phyloP scores from a whole-genome alignment of 2,113 vertebrate species.

The Megaptera novaeangliae region DNA sequence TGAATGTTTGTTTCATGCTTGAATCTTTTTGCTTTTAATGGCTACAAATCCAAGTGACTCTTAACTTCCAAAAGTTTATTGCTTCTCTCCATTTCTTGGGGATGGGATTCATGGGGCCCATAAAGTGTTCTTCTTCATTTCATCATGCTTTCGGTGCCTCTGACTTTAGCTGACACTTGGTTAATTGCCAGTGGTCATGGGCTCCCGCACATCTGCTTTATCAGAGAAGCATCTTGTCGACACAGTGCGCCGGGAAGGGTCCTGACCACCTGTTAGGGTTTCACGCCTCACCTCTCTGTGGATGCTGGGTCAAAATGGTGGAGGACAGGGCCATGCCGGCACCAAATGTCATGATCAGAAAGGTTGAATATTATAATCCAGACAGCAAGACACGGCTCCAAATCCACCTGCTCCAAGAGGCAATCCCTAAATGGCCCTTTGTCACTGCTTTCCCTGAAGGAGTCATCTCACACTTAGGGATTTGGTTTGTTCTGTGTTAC shows the following conservation, averaged over 20 bases:
- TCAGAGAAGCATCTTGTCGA: background rate
- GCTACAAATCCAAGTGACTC: background rate
- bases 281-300: background rate
- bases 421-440: too few species aligned
- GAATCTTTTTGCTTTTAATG: background rate
- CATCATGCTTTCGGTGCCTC: background rate
- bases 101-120: background rate
- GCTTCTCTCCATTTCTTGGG: background rate
- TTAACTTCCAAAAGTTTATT: background rate
- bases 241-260: rapidly evolving
- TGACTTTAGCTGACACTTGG: background rate
- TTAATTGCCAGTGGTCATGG: background rate
- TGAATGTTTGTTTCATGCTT: background rate
- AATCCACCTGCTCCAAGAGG: background rate
- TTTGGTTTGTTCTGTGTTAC: background rate
- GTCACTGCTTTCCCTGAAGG: background rate
- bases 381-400: background rate
- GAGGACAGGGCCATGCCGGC: background rate
- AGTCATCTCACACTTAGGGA: background rate
- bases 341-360: background rate
- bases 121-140: background rate
- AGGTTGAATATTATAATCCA: background rate
- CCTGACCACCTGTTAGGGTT: background rate
- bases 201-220: background rate
- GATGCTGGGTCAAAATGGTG: background rate